Evolutionary conservation across 2,888 invertebrate genomes (phyloP).

Genomic region (Nemoura dubitans): DNA sequence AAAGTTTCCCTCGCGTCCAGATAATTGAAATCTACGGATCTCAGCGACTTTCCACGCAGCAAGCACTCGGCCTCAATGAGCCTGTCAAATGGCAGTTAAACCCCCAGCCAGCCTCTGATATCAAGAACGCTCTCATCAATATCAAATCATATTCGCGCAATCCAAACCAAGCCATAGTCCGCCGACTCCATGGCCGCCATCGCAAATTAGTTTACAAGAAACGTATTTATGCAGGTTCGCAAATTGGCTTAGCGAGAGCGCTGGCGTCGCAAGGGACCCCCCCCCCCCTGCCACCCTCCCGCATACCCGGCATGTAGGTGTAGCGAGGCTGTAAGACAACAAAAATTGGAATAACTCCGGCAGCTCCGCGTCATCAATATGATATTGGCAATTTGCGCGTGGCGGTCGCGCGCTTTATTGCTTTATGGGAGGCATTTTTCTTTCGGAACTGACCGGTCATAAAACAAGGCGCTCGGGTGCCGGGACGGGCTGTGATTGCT

Average conservation of each 20-base stretch:
- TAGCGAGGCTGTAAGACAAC: not conserved
- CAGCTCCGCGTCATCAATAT: not conserved
- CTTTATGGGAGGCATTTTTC: constrained; percentile 5
- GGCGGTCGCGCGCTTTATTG: not conserved
- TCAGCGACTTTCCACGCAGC: no score
- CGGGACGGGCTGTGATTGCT: not conserved
- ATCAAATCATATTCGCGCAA: not conserved
- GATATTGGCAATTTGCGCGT: not conserved
- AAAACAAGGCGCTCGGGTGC: not conserved
- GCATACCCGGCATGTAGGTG: not conserved
- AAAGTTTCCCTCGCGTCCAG: no score
- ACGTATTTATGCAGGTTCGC: constrained; percentile 7
- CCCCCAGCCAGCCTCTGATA: not conserved
- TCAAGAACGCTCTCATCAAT: not conserved
- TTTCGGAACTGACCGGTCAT: not conserved
- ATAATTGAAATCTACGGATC: no score
- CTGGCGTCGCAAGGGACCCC: constrained; percentile 21
- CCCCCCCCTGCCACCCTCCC: not conserved
- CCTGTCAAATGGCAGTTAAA: not conserved
- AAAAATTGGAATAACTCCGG: not conserved
- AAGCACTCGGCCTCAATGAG: not conserved
- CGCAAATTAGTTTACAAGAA: constrained; percentile 20
- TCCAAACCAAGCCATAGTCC: not conserved
- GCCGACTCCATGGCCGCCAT: not conserved
- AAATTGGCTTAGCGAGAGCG: constrained; percentile 18